Percentiles rank a stretch among this genome's conserved stretches.
Evolutionary conservation across 2,113 vertebrate genomes (phyloP).

Genomic region (Sander vitreus): DNA sequence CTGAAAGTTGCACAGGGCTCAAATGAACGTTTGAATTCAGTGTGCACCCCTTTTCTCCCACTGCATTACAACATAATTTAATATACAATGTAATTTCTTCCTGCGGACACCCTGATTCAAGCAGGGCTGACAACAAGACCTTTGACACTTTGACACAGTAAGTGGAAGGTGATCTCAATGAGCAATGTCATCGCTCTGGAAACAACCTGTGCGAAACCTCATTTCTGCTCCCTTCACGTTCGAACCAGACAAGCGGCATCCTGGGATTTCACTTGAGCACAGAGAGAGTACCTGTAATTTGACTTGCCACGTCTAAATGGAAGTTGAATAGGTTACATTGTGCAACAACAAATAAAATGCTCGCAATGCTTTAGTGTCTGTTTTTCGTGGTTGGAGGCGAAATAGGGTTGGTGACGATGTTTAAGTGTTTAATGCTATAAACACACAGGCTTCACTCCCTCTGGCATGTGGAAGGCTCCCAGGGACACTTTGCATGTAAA

Average conservation of each 20-base stretch:
- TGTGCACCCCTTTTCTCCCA: neutral
- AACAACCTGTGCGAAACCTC: slow-evolving; percentile 38
- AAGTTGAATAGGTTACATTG: slow-evolving; percentile 77
- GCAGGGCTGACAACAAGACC: slow-evolving; percentile 50
- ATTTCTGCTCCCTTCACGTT: slow-evolving; percentile 59
- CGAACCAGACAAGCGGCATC: slow-evolving; percentile 70
- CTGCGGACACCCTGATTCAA: slow-evolving; percentile 33
- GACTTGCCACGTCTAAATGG: slow-evolving; percentile 79
- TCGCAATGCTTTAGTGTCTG: slow-evolving; percentile 68
- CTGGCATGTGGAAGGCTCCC: slow-evolving; percentile 77
- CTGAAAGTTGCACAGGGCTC: slow-evolving; percentile 14
- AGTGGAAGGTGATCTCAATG: slow-evolving; percentile 67
- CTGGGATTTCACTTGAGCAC: slow-evolving; percentile 73
- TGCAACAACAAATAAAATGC: slow-evolving; percentile 79
- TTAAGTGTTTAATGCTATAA: slow-evolving; percentile 84
- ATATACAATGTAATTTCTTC: slow-evolving; percentile 30
- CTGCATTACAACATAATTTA: slow-evolving; percentile 22
- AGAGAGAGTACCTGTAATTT: slow-evolving; percentile 73
- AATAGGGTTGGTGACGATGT: slow-evolving; percentile 74
- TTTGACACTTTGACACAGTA: slow-evolving; percentile 65
- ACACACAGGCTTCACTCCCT: slow-evolving; percentile 82
- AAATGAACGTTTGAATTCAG: slow-evolving; percentile 17
- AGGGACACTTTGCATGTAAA: slow-evolving; percentile 86
- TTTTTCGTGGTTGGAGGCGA: slow-evolving; percentile 81
- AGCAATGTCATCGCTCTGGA: slow-evolving; percentile 63